A percentile compares a stretch with the other conserved stretches of the same genome.
phyloP scores from a whole-genome alignment of 1,140 invertebrate genomes.

The Drosophila serrata region DNA sequence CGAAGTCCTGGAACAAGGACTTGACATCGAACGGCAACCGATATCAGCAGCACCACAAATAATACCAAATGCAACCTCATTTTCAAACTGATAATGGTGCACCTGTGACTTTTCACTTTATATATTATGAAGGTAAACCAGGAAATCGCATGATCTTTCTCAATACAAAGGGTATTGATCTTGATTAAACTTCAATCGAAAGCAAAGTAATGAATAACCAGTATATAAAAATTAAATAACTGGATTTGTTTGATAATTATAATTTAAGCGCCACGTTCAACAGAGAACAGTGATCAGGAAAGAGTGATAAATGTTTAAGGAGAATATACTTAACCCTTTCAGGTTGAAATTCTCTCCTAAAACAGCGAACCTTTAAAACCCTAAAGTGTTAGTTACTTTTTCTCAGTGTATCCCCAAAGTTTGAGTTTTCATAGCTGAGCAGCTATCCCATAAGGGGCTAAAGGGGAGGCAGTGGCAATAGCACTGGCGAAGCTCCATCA shows the following conservation, averaged over 20 bases:
- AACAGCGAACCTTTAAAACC: no score
- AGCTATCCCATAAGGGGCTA: constrained; percentile 14
- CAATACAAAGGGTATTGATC: constrained; percentile 13
- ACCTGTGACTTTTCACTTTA: background rate
- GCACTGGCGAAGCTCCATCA: constrained; percentile 59
- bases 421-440: constrained; percentile 40
- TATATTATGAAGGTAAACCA: constrained; percentile 2
- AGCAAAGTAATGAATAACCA: background rate
- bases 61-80: constrained; percentile 6
- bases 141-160: background rate
- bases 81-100: background rate
- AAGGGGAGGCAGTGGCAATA: background rate
- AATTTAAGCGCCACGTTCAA: background rate
- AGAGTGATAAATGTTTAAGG: background rate
- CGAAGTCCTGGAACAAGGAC: constrained; percentile 5
- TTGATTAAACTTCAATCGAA: background rate
- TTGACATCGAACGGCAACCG: background rate
- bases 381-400: background rate
- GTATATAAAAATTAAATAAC: constrained; percentile 1
- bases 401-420: constrained; percentile 31
- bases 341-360: background rate
- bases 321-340: background rate
- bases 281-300: background rate
- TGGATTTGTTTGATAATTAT: constrained; percentile 10
- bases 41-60: background rate